phyloP scores from a whole-genome alignment of 2,113 vertebrate genomes.

The Hiodon tergisus region DNA sequence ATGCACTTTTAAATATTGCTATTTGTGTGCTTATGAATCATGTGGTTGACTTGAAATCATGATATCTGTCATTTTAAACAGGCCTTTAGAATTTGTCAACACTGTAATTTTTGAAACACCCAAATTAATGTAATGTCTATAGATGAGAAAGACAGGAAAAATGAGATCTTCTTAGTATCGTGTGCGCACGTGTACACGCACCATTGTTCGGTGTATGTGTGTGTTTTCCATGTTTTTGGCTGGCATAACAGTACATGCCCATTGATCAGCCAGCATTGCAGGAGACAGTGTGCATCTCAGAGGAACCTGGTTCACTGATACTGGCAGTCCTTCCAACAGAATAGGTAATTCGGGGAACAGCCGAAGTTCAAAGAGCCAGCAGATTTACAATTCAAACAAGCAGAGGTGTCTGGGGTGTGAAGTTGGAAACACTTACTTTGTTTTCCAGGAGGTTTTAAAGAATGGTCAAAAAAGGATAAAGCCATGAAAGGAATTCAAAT shows the following conservation, averaged over 20 bases:
- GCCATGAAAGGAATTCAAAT: background rate
- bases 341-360: slow-evolving; percentile 26
- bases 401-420: slow-evolving; percentile 14
- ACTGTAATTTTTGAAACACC: background rate
- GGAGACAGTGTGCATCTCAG: slow-evolving; percentile 17
- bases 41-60: background rate
- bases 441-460: slow-evolving; percentile 13
- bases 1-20: background rate
- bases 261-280: background rate
- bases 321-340: slow-evolving; percentile 30
- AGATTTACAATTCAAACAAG: slow-evolving; percentile 29
- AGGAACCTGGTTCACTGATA: slow-evolving; percentile 12
- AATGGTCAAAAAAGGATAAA: slow-evolving; percentile 16
- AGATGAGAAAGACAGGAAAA: background rate
- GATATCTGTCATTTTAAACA: background rate
- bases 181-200: background rate
- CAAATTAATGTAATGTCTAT: background rate
- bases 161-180: background rate
- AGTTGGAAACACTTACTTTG: slow-evolving; percentile 19
- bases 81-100: background rate
- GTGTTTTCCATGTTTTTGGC: background rate
- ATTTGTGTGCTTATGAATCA: slow-evolving; percentile 5
- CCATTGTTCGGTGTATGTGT: background rate
- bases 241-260: background rate
- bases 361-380: slow-evolving; percentile 18